Percentiles rank a stretch among this genome's conserved stretches.
Conservation (phyloP, 2,113 vertebrate genomes). For the Xiphophorus maculatus region DNA sequence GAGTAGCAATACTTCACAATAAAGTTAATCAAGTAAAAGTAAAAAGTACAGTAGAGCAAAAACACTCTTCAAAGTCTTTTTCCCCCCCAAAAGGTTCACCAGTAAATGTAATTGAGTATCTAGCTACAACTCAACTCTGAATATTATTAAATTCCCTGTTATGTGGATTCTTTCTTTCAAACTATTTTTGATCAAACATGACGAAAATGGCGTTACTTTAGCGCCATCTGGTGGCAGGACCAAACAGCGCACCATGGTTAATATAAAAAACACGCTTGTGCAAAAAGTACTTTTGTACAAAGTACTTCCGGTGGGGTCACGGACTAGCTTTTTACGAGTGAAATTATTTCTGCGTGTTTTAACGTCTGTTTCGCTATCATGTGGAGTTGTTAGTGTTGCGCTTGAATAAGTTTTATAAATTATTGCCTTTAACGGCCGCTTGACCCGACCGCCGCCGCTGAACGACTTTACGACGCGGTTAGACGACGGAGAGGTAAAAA, state of each 20-base stretch:
- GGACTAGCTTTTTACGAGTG: conserved; percentile 51
- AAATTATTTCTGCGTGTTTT: conserved; percentile 22
- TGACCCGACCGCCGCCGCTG: neutral
- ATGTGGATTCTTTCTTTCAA: too few species aligned
- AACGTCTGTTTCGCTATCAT: neutral
- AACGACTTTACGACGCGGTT: conserved; percentile 36
- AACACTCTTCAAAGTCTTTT: too few species aligned
- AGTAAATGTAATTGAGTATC: too few species aligned
- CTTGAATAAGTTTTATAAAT: conserved; percentile 9
- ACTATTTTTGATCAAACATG: too few species aligned
- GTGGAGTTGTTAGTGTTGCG: neutral
- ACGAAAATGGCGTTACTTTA: neutral
- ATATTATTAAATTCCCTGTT: too few species aligned
- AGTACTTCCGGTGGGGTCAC: conserved; percentile 86
- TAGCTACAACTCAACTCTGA: too few species aligned
- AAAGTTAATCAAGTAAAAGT: too few species aligned
- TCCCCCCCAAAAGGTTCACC: too few species aligned
- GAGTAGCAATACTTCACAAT: too few species aligned
- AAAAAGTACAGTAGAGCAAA: too few species aligned
- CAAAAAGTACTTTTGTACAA: conserved; percentile 74
- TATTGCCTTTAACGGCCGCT: conserved; percentile 2
- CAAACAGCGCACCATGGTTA: neutral
- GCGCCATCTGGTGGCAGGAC: conserved; percentile 44
- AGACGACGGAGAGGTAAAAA: conserved; percentile 46
- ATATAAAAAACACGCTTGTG: conserved; percentile 50